These are phyloP conservation scores for Watsonalla binaria DNA, from an alignment of 2,888 invertebrate genomes.

Conservation along the genomic window DNA sequence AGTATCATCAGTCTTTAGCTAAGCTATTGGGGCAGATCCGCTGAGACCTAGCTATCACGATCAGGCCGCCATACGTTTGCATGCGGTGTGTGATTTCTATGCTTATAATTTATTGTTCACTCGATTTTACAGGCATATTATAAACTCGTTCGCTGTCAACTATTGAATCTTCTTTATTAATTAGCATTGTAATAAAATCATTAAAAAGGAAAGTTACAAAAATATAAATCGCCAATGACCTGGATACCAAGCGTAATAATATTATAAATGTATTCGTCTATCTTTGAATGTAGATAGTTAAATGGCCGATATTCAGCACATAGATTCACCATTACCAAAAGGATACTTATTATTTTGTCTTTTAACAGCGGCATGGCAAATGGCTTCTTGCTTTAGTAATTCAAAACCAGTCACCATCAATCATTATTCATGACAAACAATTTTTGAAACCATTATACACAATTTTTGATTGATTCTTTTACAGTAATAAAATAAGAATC, in stretches of 20 bases:
- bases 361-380: too few relatives aligned
- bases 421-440: background rate
- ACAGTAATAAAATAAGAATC: slow-evolving; percentile 1
- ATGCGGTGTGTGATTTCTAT: background rate
- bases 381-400: background rate
- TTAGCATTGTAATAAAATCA: background rate
- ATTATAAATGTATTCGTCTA: too few relatives aligned
- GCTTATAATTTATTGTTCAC: background rate
- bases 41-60: too few relatives aligned
- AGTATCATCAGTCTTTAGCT: too few relatives aligned
- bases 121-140: background rate
- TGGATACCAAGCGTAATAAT: background rate
- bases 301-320: too few relatives aligned
- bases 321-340: background rate
- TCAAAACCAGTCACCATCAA: background rate
- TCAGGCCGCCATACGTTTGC: too few relatives aligned
- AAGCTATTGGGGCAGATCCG: too few relatives aligned
- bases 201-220: background rate
- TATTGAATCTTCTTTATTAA: background rate
- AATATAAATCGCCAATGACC: background rate
- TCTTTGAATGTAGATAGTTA: too few relatives aligned
- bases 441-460: background rate
- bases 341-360: background rate
- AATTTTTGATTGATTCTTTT: background rate
- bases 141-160: background rate